These are phyloP conservation scores for Callocephalon fimbriatum DNA, from an alignment of 2,113 vertebrate species.

Conservation along the genomic window DNA sequence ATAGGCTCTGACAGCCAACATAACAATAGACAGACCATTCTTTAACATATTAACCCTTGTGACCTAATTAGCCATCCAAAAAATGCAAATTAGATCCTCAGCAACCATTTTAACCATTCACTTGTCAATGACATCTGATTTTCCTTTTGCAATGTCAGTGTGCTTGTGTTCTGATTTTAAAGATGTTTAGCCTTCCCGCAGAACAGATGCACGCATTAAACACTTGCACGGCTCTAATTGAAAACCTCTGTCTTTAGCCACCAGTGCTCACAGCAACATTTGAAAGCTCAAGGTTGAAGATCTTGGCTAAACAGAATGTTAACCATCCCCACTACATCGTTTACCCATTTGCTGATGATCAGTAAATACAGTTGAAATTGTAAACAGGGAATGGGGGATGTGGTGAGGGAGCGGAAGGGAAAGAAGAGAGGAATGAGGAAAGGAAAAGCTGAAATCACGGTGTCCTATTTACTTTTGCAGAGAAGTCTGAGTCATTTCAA, in stretches of 20 bases:
- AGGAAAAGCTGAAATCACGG: not conserved
- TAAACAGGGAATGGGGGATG: not conserved
- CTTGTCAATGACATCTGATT: conserved; percentile 40
- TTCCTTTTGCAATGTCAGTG: conserved; percentile 25
- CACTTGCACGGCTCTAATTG: conserved; percentile 35
- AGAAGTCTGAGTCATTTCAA: not conserved
- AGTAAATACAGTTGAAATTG: conserved; percentile 3
- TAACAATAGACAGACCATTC: conserved; percentile 61
- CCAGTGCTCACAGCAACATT: conserved; percentile 47
- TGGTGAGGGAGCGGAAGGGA: not conserved
- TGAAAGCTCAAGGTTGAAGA: conserved; percentile 33
- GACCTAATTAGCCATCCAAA: conserved; percentile 73
- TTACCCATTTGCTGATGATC: conserved; percentile 35
- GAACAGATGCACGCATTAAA: conserved; percentile 53
- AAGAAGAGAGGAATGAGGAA: not conserved
- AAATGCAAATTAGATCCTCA: conserved; percentile 48
- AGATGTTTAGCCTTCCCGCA: conserved; percentile 45
- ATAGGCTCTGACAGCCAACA: conserved; percentile 72
- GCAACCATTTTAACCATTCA: conserved; percentile 50
- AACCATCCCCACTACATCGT: not conserved
- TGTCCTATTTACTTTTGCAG: not conserved
- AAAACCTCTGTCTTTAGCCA: conserved; percentile 64
- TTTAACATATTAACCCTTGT: conserved; percentile 72
- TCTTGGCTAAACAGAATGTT: conserved; percentile 30
- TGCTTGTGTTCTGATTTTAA: conserved; percentile 41